Evolutionary conservation across 2,797 vertebrate species (phyloP).

Genomic region (Poecilia velifera): DNA sequence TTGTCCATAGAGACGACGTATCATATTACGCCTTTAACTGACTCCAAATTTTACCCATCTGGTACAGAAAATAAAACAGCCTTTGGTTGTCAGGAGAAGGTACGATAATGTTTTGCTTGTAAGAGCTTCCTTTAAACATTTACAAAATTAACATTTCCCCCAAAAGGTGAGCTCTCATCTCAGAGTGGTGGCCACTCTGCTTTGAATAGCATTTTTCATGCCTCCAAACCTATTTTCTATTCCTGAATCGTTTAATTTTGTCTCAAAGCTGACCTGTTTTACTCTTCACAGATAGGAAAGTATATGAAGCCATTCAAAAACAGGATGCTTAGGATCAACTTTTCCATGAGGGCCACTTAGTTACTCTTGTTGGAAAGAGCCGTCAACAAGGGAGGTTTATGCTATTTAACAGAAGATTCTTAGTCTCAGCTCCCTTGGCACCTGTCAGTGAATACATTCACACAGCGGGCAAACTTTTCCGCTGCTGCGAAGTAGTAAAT

Average conservation of each 20-base stretch:
- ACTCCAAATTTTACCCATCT: constrained; percentile 31
- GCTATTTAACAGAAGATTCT: constrained; percentile 24
- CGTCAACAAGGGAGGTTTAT: constrained; percentile 42
- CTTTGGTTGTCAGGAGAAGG: not conserved
- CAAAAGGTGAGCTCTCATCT: not conserved
- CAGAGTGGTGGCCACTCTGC: not conserved
- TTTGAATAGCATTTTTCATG: not conserved
- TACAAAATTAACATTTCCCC: not conserved
- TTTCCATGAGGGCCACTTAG: constrained; percentile 54
- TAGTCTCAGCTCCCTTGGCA: constrained; percentile 27
- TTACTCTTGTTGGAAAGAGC: constrained; percentile 21
- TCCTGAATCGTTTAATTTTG: not conserved
- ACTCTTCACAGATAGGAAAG: not conserved
- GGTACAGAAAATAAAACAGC: not conserved
- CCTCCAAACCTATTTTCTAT: not conserved
- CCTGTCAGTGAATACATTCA: constrained; percentile 42
- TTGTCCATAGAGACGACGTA: constrained; percentile 48
- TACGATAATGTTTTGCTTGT: not conserved
- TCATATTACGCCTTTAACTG: constrained; percentile 24
- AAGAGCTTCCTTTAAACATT: not conserved
- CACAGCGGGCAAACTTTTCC: constrained; percentile 49
- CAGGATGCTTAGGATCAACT: not conserved
- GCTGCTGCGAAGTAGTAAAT: constrained; percentile 14
- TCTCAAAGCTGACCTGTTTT: not conserved
- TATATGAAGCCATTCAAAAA: not conserved